Evolutionary conservation across 1,140 invertebrate genomes (phyloP).

Genomic region (Cotesia chilonis): DNA sequence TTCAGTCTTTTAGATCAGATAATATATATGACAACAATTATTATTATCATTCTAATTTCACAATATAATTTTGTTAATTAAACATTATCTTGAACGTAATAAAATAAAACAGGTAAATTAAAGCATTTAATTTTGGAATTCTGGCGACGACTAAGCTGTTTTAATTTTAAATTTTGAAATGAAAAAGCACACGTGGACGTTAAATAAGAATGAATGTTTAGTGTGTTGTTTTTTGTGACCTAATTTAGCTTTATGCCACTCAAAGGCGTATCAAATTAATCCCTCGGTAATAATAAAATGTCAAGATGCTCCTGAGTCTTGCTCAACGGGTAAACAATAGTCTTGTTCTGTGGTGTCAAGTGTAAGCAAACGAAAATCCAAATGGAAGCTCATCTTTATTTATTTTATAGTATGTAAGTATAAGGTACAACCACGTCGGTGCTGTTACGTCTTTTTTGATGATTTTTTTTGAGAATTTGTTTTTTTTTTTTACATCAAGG

Average conservation of each 20-base stretch:
- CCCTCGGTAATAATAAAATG: conserved; percentile 45
- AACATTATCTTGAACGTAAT: no score
- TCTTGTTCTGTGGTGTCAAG: conserved; percentile 37
- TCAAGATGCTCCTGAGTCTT: conserved; percentile 39
- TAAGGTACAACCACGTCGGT: not conserved
- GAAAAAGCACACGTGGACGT: not conserved
- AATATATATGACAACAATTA: no score
- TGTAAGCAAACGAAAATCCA: conserved; percentile 18
- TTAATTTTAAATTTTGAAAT: conserved; percentile 1
- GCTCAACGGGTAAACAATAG: conserved; percentile 36
- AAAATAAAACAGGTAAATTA: no score
- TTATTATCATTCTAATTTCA: no score
- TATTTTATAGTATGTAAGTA: not conserved
- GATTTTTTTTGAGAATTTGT: no score
- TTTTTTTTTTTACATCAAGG: no score
- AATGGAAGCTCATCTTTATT: not conserved
- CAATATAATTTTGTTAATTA: no score
- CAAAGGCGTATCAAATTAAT: conserved; percentile 52
- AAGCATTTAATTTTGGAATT: no score
- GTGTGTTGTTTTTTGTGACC: conserved; percentile 42
- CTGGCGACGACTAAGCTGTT: no score
- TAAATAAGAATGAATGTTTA: not conserved
- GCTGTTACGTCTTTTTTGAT: no score
- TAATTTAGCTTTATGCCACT: conserved; percentile 42
- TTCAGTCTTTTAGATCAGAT: not conserved